Percentiles rank a stretch among this genome's conserved stretches.
Conservation (phyloP, 2,888 invertebrate genomes). For the Morpho helenor region DNA sequence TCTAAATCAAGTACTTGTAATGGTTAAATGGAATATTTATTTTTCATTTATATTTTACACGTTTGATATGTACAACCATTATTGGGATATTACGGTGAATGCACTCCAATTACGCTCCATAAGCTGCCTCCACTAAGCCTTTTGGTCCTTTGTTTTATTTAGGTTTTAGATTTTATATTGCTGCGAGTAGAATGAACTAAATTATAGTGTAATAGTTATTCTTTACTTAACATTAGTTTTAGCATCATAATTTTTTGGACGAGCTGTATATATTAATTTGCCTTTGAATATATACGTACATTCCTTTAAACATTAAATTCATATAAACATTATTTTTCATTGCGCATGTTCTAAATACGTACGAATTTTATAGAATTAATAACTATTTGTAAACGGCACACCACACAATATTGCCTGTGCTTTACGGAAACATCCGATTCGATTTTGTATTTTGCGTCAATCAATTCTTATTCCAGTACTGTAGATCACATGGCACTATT, state of each 20-base stretch:
- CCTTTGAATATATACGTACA: no score
- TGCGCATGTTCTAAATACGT: conserved; percentile 3
- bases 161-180: conserved; percentile 40
- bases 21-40: no score
- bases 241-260: conserved; percentile 12
- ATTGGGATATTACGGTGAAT: conserved; percentile 46
- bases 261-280: conserved; percentile 7
- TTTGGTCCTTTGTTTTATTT: conserved; percentile 43
- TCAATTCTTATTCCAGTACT: conserved; percentile 4
- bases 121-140: conserved; percentile 54
- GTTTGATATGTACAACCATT: conserved; percentile 4
- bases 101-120: conserved; percentile 44
- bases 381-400: conserved; percentile 3
- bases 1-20: no score
- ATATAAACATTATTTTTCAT: not conserved
- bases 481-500: conserved; percentile 36
- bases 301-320: not conserved
- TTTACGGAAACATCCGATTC: not conserved
- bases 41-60: no score
- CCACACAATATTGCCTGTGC: conserved; percentile 3
- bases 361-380: not conserved
- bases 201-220: conserved; percentile 27
- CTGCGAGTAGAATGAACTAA: conserved; percentile 18
- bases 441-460: conserved; percentile 11
- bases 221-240: conserved; percentile 21